A percentile compares a stretch with the other conserved stretches of the same genome.
Evolutionary conservation across 2,113 vertebrate species (phyloP).

Genomic region (Seriola dumerili): DNA sequence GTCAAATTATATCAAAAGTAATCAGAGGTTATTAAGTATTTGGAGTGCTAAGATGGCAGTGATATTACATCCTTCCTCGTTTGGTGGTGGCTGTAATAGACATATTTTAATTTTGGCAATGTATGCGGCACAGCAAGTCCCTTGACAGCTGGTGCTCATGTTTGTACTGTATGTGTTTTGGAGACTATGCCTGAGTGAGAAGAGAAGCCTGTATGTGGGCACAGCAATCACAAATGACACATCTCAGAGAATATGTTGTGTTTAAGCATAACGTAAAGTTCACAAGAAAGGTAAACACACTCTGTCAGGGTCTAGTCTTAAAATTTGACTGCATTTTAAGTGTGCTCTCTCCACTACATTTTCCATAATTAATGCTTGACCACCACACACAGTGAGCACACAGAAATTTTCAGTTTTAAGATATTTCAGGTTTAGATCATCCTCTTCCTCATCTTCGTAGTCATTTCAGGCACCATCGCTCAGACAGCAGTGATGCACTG

Average conservation of each 20-base stretch:
- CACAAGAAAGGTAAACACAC: slow-evolving; percentile 9
- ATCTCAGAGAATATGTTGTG: background rate
- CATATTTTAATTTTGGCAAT: slow-evolving; percentile 35
- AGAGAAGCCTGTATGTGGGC: slow-evolving; percentile 1
- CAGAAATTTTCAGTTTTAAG: background rate
- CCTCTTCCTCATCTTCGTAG: slow-evolving; percentile 1
- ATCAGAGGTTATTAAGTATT: slow-evolving; percentile 50
- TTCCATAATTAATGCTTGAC: background rate
- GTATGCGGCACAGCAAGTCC: slow-evolving; percentile 8
- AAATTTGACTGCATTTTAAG: background rate
- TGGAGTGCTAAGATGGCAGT: slow-evolving; percentile 14
- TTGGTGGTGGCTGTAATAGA: slow-evolving; percentile 18
- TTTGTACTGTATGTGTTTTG: slow-evolving; percentile 43
- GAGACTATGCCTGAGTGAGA: slow-evolving; percentile 19
- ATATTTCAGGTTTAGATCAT: background rate
- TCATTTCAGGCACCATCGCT: slow-evolving; percentile 14
- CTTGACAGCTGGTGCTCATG: slow-evolving; percentile 54
- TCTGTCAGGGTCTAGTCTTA: background rate
- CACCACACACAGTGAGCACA: background rate
- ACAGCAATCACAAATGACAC: slow-evolving; percentile 7
- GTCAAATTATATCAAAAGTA: slow-evolving; percentile 50
- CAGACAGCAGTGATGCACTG: background rate
- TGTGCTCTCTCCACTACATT: background rate
- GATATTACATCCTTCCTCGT: slow-evolving; percentile 27
- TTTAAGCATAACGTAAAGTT: background rate